Evolutionary conservation across 2,113 vertebrate genomes (phyloP), one percentile per base, ranked within the genome.

Genomic region (Cavia aperea): DNA sequence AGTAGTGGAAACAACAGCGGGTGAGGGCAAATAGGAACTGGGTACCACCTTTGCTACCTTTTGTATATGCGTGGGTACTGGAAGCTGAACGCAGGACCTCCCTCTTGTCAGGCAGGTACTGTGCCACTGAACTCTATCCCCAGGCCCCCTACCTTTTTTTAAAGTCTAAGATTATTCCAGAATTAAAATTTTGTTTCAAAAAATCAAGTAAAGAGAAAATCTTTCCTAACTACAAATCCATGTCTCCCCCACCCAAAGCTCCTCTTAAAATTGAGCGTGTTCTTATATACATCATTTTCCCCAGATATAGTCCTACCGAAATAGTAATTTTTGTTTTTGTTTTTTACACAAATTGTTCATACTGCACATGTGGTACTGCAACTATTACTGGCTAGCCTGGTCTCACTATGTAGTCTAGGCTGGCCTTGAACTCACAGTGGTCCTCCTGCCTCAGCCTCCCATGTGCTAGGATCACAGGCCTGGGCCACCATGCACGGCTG

Each of bases 111-210:
- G 56, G 56, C 56, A 56, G 56, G 56, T 56, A 16, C 56, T 56
- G 56, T 56, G 58, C 18, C 58, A 21, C 19, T 60, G 58, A 60
- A 7, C 58, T 5, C 5, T 60, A 60, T 21, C 58, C 4, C 58
- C 6, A 11, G 19, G 3, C 58, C 56, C 56, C 4, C 56, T 56
- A 56, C 56, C 18, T 56, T 56, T 49, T 63, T 60, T 81, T 6
- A 73, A 75, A 75, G 77, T 68, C 62, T 75, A 83, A 90, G 75
- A 86, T 63, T 84, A 93, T 58, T 83, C n/a, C 36, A 51, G 62
- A 87, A 54, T 54, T 60, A 91, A 93, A 68, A 68, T 4, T 13
- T 54, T 33, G 31, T 39, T 86, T 79, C 2, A 26, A 89, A 89
- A 91, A 39, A 86, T 63, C 43, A 46, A 77, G 5, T 58, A 43